Evolutionary conservation across 1,140 invertebrate genomes (phyloP), one percentile per base, ranked within the genome.

Genomic region (Drosophila setifemur): DNA sequence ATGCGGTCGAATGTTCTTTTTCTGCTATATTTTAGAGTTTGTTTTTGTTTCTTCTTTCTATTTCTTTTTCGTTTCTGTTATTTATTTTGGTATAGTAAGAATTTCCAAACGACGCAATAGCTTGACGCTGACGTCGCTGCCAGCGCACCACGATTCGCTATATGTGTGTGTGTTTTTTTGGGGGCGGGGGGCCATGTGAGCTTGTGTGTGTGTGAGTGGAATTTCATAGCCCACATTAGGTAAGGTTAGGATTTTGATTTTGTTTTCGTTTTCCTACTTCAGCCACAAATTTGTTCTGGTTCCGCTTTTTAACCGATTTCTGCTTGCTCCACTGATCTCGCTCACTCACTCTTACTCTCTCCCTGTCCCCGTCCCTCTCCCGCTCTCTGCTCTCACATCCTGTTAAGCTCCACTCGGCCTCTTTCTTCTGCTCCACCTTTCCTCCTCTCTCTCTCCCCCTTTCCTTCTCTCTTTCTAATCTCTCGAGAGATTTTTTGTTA

Each of bases 191-290:
- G 50, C 18, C 12, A 21, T 16, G 18, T 16, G n/a, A 11, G 3
- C n/a, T 8, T 29, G 39, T 52, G n/a, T 54, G 12, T 57, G 45
- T 57, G 39, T 64, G 55, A 49, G 54, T 42, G 61, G 50, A 44
- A 57, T 63, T 57, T 79, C 67, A 60, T 79, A 79, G 67, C 66
- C 78, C 75, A 86, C 81, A 85, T 85, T 85, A 85, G 81, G 81
- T 85, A 86, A 85, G 81, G 81, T 85, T 85, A 85, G 81, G 81
- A 81, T 85, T 85, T 86, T 55, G 86, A 86, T 86, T 86, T 61
- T 71, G 64, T 83, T 86, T 44, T 72, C 60, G 57, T 86, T 50
- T 72, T 86, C 66, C 53, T 57, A 86, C 60, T 60, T 72, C 47
- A 66, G 42, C 55, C 54, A 53, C 63, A 39, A 53, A 64, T 66